These are phyloP conservation scores for Trissolcus japonicus DNA, from an alignment of 2,888 invertebrate genomes.

Conservation along the genomic window DNA sequence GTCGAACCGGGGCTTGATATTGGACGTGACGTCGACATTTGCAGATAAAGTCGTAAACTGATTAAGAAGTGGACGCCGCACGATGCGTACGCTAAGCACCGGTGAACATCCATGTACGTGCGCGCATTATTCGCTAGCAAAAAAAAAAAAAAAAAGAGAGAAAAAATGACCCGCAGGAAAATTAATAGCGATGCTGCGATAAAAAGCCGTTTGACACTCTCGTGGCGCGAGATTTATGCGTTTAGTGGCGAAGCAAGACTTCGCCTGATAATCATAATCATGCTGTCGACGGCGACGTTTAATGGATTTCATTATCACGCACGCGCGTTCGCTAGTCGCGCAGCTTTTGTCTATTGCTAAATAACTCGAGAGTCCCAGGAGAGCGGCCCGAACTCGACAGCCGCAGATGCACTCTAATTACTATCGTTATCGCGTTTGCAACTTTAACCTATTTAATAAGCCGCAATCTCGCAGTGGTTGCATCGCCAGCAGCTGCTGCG, in stretches of 20 bases:
- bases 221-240: constrained; percentile 38
- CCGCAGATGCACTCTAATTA: constrained; percentile 63
- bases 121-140: no score
- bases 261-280: constrained; percentile 46
- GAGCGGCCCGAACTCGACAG: constrained; percentile 26
- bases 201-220: constrained; percentile 38
- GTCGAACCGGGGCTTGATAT: constrained; percentile 5
- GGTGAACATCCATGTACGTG: no score
- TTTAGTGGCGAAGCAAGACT: constrained; percentile 53
- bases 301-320: constrained; percentile 44
- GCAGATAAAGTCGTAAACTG: constrained; percentile 44
- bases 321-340: constrained; percentile 13
- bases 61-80: constrained; percentile 30
- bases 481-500: constrained; percentile 59
- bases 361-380: constrained; percentile 2
- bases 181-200: constrained; percentile 8
- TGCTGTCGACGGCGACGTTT: constrained; percentile 38
- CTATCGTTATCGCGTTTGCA: constrained; percentile 70
- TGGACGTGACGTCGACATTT: constrained; percentile 20
- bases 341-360: not conserved
- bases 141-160: no score
- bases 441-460: constrained; percentile 71
- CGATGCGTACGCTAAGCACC: constrained; percentile 20
- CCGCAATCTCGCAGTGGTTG: constrained; percentile 62
- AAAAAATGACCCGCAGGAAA: not conserved